Evolutionary conservation across 2,113 vertebrate species (phyloP).

Genomic region (Pterophyllum scalare): DNA sequence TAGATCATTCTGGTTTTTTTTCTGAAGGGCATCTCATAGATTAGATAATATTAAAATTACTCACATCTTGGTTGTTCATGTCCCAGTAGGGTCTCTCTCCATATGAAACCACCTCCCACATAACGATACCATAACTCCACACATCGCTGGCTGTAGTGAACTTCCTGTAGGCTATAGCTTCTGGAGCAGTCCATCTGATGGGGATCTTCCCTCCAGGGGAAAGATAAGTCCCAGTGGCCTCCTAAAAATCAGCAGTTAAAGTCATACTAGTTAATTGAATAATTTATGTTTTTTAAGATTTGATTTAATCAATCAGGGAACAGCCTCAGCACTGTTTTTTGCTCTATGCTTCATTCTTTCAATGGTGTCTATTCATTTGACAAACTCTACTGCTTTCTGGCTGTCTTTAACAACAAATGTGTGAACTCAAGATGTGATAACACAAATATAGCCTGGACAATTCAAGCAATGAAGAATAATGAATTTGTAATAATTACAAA

Average conservation of each 20-base stretch:
- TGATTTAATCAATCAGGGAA: neutral
- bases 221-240: slow-evolving; percentile 80
- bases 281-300: neutral
- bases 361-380: neutral
- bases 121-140: slow-evolving; percentile 96
- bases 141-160: slow-evolving; percentile 94
- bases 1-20: neutral
- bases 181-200: slow-evolving; percentile 96
- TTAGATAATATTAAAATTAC: slow-evolving; percentile 55
- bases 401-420: neutral
- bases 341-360: neutral
- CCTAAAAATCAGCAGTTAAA: slow-evolving; percentile 62
- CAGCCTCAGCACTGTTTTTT: too few species aligned
- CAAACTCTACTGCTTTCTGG: neutral
- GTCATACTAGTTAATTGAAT: neutral
- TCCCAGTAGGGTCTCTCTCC: slow-evolving; percentile 98
- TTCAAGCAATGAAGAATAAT: neutral
- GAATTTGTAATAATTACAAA: neutral
- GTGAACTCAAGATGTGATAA: slow-evolving; percentile 13
- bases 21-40: neutral
- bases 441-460: neutral
- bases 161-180: slow-evolving; percentile 96
- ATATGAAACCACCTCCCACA: slow-evolving; percentile 99
- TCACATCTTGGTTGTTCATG: slow-evolving; percentile 98
- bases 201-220: slow-evolving; percentile 96